Evolutionary conservation across 2,113 vertebrate genomes (phyloP), one percentile per base, ranked within the genome.

Genomic region (Choloepus hoffmanni): DNA sequence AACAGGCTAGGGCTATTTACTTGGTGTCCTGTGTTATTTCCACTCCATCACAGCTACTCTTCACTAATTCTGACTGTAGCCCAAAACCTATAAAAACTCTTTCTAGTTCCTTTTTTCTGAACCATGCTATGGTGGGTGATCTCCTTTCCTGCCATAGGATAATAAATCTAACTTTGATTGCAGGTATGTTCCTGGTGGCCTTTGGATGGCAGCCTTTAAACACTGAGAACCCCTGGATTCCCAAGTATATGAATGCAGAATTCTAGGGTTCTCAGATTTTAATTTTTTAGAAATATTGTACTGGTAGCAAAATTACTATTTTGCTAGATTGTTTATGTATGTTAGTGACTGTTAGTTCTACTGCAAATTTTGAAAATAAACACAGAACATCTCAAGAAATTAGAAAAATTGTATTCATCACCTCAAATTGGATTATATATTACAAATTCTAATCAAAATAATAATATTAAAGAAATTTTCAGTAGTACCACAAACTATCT

Each of bases 351-450:
- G 9, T 89, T 91, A 83, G 81, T 94, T 95, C 28, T 84, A 93
- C 19, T 72, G 43, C 4, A 90, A 92, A 13, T 81, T 96, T 95
- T 26, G 60, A 94, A 94, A 97, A 92, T 81, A 97, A 96, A 94
- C 87, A 96, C 77, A 85, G 87, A 94, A 72, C n/a, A 85, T 45
- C 45, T 73, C 73, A 95, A 83, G 73, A 91, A 21, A 95, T 95
- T 96, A 95, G 55, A 96, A 97, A 97, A 83, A 8, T 18, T 97
- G 97, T 98, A 98, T 97, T 97, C 13, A 89, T 43, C 85, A 89
- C 73, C 89, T 33, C 33, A 86, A 78, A 95, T 45, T 91, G 84
- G 43, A 89, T 72, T 88, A 92, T 92, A 94, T 94, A 94, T 97
- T 96, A 96, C 28, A 95, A 96, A 95, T 93, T 95, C 73, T 94